Conservation (phyloP, 2,797 vertebrate species). For the Galagoides demidoff region DNA sequence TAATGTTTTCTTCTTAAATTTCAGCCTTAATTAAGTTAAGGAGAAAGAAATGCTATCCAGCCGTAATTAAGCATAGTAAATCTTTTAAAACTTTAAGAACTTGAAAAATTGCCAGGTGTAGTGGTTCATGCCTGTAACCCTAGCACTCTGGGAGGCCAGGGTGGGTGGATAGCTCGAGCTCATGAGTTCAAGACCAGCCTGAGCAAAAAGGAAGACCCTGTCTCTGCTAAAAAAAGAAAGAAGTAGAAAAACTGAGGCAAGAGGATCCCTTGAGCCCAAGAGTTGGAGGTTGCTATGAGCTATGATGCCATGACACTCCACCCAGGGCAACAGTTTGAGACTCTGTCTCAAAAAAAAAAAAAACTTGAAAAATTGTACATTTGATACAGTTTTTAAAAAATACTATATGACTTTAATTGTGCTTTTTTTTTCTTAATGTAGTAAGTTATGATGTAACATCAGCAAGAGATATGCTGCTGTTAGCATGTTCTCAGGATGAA, state of each 20-base stretch:
- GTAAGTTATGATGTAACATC: constrained; percentile 99
- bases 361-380: constrained; percentile 27
- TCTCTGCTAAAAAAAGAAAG: no score
- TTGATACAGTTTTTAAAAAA: background rate
- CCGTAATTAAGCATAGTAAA: constrained; percentile 45
- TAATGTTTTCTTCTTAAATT: constrained; percentile 40
- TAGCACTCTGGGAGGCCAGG: no score
- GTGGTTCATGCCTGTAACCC: no score
- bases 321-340: no score
- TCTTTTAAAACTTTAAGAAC: background rate
- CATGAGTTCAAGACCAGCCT: no score
- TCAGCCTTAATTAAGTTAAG: constrained; percentile 48
- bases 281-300: no score
- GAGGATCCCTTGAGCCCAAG: no score
- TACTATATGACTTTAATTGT: constrained; percentile 52
- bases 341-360: no score
- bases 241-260: no score
- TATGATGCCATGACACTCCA: no score
- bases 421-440: constrained; percentile 78
- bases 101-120: background rate
- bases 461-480: constrained; percentile 97
- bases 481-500: constrained; percentile 97
- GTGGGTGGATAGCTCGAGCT: no score
- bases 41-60: background rate
- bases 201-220: no score